These are phyloP conservation scores for Centropristis striata DNA, from an alignment of 2,113 vertebrate genomes.

Conservation along the genomic window DNA sequence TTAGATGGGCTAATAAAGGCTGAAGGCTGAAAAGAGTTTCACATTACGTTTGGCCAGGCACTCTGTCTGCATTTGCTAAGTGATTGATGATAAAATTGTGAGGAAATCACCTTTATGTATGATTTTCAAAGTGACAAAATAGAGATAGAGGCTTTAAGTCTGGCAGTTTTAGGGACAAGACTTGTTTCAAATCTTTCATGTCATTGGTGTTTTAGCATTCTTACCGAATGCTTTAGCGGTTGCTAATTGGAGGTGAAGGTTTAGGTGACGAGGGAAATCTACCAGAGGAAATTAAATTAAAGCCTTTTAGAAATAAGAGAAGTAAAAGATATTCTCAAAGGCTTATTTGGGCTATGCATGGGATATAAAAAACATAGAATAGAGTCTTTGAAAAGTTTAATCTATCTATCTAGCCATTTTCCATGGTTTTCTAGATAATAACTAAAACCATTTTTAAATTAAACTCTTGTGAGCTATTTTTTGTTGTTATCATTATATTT, in stretches of 20 bases:
- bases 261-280: constrained; percentile 20
- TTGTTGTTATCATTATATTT: no score
- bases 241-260: constrained; percentile 6
- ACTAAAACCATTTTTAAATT: no score
- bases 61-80: constrained; percentile 3
- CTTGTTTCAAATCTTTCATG: background rate
- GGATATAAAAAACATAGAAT: background rate
- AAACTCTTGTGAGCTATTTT: no score
- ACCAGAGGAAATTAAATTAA: constrained; percentile 1
- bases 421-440: no score
- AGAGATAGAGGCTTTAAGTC: background rate
- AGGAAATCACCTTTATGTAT: background rate
- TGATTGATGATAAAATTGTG: background rate
- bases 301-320: background rate
- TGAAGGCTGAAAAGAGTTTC: constrained; percentile 4
- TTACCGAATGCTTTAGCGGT: background rate
- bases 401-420: no score
- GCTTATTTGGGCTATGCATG: background rate
- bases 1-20: background rate
- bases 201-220: background rate
- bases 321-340: constrained; percentile 1
- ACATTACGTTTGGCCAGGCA: background rate
- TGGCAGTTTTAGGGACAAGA: background rate
- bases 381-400: no score
- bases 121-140: constrained; percentile 18